These are phyloP conservation scores for Oncorhynchus kisutch DNA, from an alignment of 2,113 vertebrate genomes.

Conservation along the genomic window DNA sequence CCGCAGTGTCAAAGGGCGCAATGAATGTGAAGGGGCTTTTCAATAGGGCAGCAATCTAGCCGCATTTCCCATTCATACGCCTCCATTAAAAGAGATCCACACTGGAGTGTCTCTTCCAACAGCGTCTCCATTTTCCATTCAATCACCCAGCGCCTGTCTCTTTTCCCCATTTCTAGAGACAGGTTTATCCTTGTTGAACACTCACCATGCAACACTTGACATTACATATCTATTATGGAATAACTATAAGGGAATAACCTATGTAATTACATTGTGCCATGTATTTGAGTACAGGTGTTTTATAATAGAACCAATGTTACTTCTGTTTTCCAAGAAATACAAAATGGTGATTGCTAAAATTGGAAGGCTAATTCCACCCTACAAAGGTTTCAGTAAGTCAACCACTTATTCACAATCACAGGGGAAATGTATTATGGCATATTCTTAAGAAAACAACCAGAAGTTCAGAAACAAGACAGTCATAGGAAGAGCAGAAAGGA, in stretches of 20 bases:
- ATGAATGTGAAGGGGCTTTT: slow-evolving; percentile 42
- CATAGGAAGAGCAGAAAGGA: neutral
- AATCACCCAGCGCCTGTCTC: neutral
- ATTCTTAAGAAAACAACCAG: neutral
- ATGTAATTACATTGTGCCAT: neutral
- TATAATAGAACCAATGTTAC: neutral
- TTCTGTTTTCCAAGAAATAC: neutral
- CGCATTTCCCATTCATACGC: slow-evolving; percentile 23
- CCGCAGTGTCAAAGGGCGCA: slow-evolving; percentile 39
- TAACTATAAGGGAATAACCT: neutral
- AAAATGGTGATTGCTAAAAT: too few species aligned
- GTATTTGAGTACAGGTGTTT: neutral
- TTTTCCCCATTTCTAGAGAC: too few species aligned
- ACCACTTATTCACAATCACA: too few species aligned
- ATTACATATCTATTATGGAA: neutral
- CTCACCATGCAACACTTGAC: neutral
- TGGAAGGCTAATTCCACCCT: too few species aligned
- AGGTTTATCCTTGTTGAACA: neutral
- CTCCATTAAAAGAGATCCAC: slow-evolving; percentile 24
- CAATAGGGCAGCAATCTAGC: slow-evolving; percentile 34
- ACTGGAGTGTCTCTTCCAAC: slow-evolving; percentile 10
- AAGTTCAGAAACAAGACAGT: neutral
- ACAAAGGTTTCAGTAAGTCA: too few species aligned
- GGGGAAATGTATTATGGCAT: too few species aligned
- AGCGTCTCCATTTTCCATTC: neutral